Evolutionary conservation across 2,888 invertebrate genomes (phyloP).

Genomic region (Bedellia somnulentella): DNA sequence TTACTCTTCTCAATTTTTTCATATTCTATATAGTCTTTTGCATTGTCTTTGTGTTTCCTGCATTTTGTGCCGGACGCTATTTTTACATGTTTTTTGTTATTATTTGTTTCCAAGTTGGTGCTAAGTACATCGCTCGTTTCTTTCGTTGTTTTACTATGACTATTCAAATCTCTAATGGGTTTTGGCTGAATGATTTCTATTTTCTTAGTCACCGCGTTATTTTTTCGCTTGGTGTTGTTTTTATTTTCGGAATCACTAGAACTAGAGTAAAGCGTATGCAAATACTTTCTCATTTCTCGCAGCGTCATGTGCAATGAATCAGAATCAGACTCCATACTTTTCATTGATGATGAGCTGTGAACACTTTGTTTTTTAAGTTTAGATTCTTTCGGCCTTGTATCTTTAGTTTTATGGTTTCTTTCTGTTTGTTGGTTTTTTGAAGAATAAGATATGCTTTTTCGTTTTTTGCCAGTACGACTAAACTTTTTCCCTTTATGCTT

Average conservation of each 20-base stretch:
- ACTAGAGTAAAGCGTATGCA: conserved; percentile 80
- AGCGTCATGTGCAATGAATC: conserved; percentile 82
- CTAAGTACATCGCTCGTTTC: conserved; percentile 30
- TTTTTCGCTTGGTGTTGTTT: conserved; percentile 47
- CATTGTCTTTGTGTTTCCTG: conserved; percentile 56
- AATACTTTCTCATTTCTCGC: conserved; percentile 80
- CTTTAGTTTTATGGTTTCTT: conserved; percentile 23
- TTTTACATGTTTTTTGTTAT: conserved; percentile 50
- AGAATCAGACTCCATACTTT: conserved; percentile 56
- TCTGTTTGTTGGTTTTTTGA: conserved; percentile 20
- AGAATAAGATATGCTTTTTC: conserved; percentile 32
- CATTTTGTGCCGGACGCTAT: conserved; percentile 64
- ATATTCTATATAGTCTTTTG: conserved; percentile 27
- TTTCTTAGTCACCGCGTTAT: conserved; percentile 44
- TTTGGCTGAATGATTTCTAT: conserved; percentile 29
- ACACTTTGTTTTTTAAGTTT: conserved; percentile 70
- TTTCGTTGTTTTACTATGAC: conserved; percentile 25
- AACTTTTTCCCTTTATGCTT: conserved; percentile 39
- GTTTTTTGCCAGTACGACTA: conserved; percentile 34
- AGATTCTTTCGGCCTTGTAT: conserved; percentile 31
- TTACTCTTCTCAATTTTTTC: conserved; percentile 48
- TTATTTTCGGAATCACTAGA: conserved; percentile 67
- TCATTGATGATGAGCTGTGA: conserved; percentile 65
- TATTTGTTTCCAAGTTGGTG: conserved; percentile 35
- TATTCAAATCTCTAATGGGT: conserved; percentile 28